Percentiles rank a stretch among this genome's conserved stretches.
These are phyloP conservation scores for Geodia barretti DNA, from an alignment of 37 sponge, comb jelly and placozoan species.

Conservation along the genomic window DNA sequence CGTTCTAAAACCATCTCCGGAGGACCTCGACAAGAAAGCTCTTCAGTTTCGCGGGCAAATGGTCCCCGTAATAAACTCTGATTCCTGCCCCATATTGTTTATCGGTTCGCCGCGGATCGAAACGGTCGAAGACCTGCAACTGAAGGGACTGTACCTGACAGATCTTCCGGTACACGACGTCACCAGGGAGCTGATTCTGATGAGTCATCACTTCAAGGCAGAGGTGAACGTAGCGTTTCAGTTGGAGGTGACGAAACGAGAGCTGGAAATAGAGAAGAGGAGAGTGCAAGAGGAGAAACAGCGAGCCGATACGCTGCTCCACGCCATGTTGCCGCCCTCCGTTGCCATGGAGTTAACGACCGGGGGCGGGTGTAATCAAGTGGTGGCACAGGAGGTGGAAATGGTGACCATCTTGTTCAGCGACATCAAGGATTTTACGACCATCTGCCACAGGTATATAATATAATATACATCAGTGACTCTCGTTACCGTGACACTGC, in stretches of 20 bases:
- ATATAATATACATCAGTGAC: too few species aligned
- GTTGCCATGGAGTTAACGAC: constrained; percentile 49
- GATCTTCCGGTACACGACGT: constrained; percentile 76
- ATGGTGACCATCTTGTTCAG: constrained; percentile 84
- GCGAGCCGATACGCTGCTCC: constrained; percentile 63
- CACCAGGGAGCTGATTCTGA: constrained; percentile 68
- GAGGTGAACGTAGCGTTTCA: constrained; percentile 39
- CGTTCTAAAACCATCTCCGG: not conserved
- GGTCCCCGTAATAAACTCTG: constrained; percentile 32
- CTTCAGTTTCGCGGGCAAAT: constrained; percentile 79
- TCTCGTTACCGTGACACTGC: too few species aligned
- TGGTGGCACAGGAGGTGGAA: constrained; percentile 30
- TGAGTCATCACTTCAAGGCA: constrained; percentile 47
- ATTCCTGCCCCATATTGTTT: constrained; percentile 38
- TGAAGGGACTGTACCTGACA: constrained; percentile 71
- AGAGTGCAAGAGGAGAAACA: constrained; percentile 56
- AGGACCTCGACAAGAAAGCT: not conserved
- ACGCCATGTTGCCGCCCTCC: constrained; percentile 78
- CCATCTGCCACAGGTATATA: constrained; percentile 78
- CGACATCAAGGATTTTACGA: constrained; percentile 88
- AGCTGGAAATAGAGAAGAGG: constrained; percentile 55
- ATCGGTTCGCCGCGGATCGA: constrained; percentile 69
- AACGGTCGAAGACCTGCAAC: constrained; percentile 48
- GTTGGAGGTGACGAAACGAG: constrained; percentile 59
- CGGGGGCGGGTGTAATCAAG: constrained; percentile 14